These are phyloP conservation scores for Carpatolechia fugitivella DNA, from an alignment of 2,888 invertebrate genomes.

Conservation along the genomic window DNA sequence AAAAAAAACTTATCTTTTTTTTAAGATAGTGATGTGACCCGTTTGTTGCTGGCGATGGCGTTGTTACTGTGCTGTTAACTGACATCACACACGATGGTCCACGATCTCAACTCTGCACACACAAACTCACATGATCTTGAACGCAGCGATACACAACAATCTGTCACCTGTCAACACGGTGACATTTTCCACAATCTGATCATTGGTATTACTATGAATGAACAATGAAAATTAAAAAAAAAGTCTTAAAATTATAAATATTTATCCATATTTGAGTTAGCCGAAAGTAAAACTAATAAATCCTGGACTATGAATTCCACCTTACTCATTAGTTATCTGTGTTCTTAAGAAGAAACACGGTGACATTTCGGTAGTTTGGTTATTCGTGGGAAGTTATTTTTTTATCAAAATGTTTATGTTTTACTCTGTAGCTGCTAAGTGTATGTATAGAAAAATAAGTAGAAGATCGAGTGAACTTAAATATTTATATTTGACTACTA, in stretches of 20 bases:
- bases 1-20: no score
- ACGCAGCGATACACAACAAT: no score
- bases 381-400: conserved; percentile 16
- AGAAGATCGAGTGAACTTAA: conserved; percentile 51
- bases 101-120: no score
- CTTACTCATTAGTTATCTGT: background rate
- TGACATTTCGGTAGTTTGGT: background rate
- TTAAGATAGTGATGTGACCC: no score
- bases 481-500: conserved; percentile 41
- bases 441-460: conserved; percentile 57
- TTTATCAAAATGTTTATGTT: conserved; percentile 47
- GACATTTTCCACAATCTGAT: no score
- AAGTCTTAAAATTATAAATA: background rate
- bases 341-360: background rate
- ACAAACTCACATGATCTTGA: no score
- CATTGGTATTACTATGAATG: no score
- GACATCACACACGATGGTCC: no score
- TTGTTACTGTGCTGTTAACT: no score
- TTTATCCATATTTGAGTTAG: background rate
- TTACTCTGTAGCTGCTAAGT: conserved; percentile 54
- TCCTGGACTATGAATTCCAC: background rate
- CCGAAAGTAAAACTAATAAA: background rate
- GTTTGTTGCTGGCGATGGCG: no score
- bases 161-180: no score
- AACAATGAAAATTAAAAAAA: background rate